These are phyloP conservation scores for Zoanthus sociatus DNA, from an alignment of 92 coral and sea anemone genomes.

Conservation along the genomic window DNA sequence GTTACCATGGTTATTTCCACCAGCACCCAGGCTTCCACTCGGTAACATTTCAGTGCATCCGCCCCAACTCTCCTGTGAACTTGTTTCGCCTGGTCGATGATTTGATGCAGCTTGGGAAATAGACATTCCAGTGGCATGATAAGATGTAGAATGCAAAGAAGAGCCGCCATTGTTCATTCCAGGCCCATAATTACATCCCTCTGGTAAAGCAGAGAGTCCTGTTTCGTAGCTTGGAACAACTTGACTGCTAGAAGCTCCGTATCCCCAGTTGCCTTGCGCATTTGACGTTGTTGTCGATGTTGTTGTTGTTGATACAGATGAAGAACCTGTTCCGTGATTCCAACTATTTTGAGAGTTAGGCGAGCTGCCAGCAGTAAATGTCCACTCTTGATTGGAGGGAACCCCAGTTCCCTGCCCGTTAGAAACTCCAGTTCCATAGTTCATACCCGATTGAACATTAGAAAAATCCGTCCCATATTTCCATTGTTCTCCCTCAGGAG, in stretches of 20 bases:
- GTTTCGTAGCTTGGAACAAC: conserved; percentile 1
- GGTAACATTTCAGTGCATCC: not conserved
- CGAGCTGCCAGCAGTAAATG: not conserved
- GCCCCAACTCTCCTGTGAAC: not conserved
- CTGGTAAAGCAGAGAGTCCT: conserved; percentile 1
- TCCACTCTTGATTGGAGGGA: conserved; percentile 3
- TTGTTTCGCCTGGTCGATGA: not conserved
- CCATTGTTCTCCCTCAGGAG: conserved; percentile 9
- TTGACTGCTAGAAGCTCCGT: not conserved
- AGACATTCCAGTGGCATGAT: conserved; percentile 12
- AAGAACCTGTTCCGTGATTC: not conserved
- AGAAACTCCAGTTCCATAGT: not conserved
- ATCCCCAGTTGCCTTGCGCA: not conserved
- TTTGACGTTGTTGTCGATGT: not conserved
- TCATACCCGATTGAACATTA: conserved; percentile 4
- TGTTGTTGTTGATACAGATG: conserved; percentile 6
- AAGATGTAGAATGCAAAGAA: conserved; percentile 1
- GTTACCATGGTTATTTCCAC: not conserved
- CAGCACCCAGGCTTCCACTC: not conserved
- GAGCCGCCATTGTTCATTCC: not conserved
- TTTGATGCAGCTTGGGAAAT: conserved; percentile 14
- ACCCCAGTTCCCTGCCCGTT: not conserved
- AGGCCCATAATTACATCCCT: conserved; percentile 3
- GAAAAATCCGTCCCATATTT: not conserved
- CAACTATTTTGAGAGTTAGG: conserved; percentile 3